Percentiles rank a stretch among this genome's conserved stretches.
Evolutionary conservation across 2,888 invertebrate genomes (phyloP).

Genomic region (Mamestra brassicae): DNA sequence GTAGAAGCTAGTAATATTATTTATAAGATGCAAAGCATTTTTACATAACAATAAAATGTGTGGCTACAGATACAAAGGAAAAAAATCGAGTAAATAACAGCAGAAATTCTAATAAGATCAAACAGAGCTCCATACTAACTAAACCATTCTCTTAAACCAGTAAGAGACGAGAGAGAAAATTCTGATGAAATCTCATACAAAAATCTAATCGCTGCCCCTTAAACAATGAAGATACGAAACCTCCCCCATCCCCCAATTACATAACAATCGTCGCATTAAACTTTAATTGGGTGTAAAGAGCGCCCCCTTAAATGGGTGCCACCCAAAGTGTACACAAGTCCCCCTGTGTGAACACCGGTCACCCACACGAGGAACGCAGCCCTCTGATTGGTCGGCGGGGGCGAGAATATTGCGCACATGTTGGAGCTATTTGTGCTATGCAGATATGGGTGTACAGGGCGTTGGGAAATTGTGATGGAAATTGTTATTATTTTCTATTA

Average conservation of each 20-base stretch:
- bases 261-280: slow-evolving; percentile 72
- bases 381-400: slow-evolving; percentile 70
- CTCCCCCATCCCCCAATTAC: slow-evolving; percentile 68
- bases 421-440: slow-evolving; percentile 78
- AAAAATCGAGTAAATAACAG: neutral
- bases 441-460: slow-evolving; percentile 76
- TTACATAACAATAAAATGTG: no score
- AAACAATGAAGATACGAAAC: slow-evolving; percentile 44
- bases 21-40: no score
- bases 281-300: slow-evolving; percentile 74
- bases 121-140: neutral
- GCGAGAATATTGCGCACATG: slow-evolving; percentile 69
- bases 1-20: no score
- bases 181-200: neutral
- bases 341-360: slow-evolving; percentile 23
- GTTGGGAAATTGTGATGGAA: slow-evolving; percentile 38
- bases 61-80: no score
- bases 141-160: neutral
- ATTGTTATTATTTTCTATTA: no score
- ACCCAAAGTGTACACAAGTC: slow-evolving; percentile 43
- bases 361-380: slow-evolving; percentile 36
- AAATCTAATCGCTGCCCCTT: slow-evolving; percentile 50
- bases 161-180: neutral
- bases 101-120: neutral
- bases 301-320: slow-evolving; percentile 62